These are phyloP conservation scores for Hippocampus mohnikei DNA, from an alignment of 2,113 vertebrate genomes.

Conservation along the genomic window DNA sequence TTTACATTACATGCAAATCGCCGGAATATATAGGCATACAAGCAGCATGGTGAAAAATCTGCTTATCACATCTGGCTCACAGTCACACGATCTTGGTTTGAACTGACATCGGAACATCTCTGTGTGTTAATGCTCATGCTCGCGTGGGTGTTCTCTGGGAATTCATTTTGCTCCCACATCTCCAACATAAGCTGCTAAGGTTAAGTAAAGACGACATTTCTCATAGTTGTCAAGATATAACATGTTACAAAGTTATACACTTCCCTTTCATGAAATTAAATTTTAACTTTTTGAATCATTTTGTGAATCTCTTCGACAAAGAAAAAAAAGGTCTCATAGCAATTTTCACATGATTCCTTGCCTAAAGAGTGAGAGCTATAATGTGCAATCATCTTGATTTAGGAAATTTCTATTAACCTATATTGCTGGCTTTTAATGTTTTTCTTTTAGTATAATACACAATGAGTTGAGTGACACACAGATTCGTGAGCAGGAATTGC, in stretches of 20 bases:
- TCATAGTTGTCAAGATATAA: too few species aligned
- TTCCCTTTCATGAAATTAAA: too few species aligned
- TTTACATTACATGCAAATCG: background rate
- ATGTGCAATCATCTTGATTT: too few species aligned
- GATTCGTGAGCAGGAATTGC: background rate
- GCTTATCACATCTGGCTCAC: background rate
- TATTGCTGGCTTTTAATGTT: too few species aligned
- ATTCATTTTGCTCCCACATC: background rate
- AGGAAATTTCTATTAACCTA: too few species aligned
- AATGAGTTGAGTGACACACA: slow-evolving; percentile 3
- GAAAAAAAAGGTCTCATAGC: too few species aligned
- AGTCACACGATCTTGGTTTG: background rate
- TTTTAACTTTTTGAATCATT: too few species aligned
- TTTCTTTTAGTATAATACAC: background rate
- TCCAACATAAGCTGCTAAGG: background rate
- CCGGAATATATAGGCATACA: background rate
- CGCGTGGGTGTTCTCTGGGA: background rate
- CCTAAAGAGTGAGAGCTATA: too few species aligned
- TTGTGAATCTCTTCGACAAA: too few species aligned
- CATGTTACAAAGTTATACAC: too few species aligned
- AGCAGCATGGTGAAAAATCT: background rate
- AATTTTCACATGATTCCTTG: too few species aligned
- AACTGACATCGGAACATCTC: background rate
- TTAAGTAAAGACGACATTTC: background rate
- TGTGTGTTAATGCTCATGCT: background rate